Percentiles rank a stretch among this genome's conserved stretches.
These are phyloP conservation scores for Micromesistius poutassou DNA, from an alignment of 2,797 vertebrate species.

Conservation along the genomic window DNA sequence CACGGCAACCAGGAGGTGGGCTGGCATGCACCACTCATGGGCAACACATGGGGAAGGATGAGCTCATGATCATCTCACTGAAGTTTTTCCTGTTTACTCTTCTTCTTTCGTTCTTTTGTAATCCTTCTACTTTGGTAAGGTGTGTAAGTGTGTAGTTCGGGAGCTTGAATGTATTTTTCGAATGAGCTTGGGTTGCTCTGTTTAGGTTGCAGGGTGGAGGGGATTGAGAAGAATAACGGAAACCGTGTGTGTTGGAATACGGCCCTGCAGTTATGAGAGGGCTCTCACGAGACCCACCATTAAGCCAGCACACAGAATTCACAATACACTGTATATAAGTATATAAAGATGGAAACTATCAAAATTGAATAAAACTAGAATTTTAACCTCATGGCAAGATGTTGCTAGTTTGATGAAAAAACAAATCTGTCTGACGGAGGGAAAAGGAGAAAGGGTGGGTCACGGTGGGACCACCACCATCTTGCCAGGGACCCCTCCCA, in stretches of 20 bases:
- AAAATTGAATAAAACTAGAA: too few relatives aligned
- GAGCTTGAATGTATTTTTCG: background rate
- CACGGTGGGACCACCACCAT: too few relatives aligned
- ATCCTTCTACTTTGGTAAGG: background rate
- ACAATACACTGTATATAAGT: too few relatives aligned
- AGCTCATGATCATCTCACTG: conserved; percentile 26
- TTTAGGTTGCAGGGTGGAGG: background rate
- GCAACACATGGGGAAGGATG: conserved; percentile 47
- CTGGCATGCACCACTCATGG: conserved; percentile 46
- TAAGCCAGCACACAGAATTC: too few relatives aligned
- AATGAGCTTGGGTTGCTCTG: background rate
- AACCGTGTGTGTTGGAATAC: background rate
- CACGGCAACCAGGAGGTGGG: conserved; percentile 74
- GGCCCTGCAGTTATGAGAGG: too few relatives aligned
- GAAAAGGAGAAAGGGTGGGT: too few relatives aligned
- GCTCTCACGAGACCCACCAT: too few relatives aligned
- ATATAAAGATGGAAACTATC: too few relatives aligned
- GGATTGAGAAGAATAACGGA: background rate
- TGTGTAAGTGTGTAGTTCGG: background rate
- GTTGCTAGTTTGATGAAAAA: too few relatives aligned
- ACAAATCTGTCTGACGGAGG: too few relatives aligned
- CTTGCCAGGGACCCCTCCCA: too few relatives aligned
- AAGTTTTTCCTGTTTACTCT: conserved; percentile 28
- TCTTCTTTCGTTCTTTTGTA: conserved; percentile 12
- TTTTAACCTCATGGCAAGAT: too few relatives aligned